Evolutionary conservation across 2,888 invertebrate species (phyloP).

Genomic region (Tachina grossa): DNA sequence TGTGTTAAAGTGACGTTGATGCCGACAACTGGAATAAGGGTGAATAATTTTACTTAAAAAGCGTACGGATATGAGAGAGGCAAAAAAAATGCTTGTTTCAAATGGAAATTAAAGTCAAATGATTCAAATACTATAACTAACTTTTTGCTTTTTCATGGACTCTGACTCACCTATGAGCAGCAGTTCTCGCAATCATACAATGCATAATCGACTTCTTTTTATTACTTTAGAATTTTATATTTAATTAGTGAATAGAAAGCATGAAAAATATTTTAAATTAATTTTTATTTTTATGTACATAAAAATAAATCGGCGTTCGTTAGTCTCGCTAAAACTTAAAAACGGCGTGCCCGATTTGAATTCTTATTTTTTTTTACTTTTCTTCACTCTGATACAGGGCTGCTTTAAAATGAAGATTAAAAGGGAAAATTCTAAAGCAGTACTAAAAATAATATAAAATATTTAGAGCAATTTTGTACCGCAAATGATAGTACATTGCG

Average conservation of each 20-base stretch:
- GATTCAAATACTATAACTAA: not conserved
- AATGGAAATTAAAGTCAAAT: not conserved
- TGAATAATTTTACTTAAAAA: too few relatives aligned
- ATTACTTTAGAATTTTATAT: not conserved
- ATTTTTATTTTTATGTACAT: not conserved
- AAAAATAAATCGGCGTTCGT: not conserved
- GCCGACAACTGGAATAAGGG: too few relatives aligned
- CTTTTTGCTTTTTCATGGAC: not conserved
- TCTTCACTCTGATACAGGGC: too few relatives aligned
- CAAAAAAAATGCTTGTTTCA: not conserved
- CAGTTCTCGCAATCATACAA: slow-evolving; percentile 76
- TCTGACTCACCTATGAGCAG: slow-evolving; percentile 76
- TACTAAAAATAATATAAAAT: too few relatives aligned
- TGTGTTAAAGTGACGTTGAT: too few relatives aligned
- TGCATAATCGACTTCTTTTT: slow-evolving; percentile 39
- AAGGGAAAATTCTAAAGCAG: too few relatives aligned
- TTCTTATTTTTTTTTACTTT: too few relatives aligned
- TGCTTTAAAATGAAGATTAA: too few relatives aligned
- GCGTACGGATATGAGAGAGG: not conserved
- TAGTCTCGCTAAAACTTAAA: too few relatives aligned
- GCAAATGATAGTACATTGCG: too few relatives aligned
- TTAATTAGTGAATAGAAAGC: not conserved
- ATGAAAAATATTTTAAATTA: not conserved
- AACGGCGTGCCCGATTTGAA: too few relatives aligned
- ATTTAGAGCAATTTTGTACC: too few relatives aligned